Evolutionary conservation across 2,797 vertebrate species (phyloP).

Genomic region (Poeciliopsis infans): DNA sequence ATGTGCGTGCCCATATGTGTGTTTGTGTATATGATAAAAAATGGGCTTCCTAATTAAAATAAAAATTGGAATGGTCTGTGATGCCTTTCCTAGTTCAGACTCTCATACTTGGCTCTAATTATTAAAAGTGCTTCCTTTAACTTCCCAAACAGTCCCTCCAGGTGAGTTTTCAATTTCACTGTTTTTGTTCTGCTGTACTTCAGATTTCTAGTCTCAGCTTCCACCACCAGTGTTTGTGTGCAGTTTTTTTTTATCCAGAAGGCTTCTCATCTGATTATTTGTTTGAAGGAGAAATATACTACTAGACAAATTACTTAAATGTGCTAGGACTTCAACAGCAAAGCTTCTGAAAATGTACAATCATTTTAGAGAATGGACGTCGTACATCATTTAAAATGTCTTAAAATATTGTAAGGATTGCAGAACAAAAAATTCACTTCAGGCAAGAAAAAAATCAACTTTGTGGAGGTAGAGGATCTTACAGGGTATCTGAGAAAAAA

Average conservation of each 20-base stretch:
- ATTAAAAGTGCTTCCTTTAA: conserved; percentile 3
- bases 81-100: background rate
- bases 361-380: background rate
- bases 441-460: no score
- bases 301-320: background rate
- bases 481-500: background rate
- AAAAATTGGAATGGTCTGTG: background rate
- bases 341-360: background rate
- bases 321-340: background rate
- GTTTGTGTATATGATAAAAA: background rate
- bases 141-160: background rate
- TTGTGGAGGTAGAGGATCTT: background rate
- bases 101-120: conserved; percentile 4
- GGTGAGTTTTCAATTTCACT: conserved; percentile 1
- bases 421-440: background rate
- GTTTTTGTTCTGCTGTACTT: background rate
- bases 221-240: background rate
- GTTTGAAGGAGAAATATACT: conserved; percentile 9
- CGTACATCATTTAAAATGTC: background rate
- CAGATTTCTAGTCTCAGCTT: background rate
- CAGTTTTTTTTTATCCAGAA: background rate
- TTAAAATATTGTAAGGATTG: background rate
- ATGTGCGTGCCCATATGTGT: background rate
- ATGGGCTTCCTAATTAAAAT: background rate
- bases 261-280: conserved; percentile 1